Evolutionary conservation across 2,888 invertebrate genomes (phyloP).

Genomic region (Pseudococcus jackbeardsleyi): DNA sequence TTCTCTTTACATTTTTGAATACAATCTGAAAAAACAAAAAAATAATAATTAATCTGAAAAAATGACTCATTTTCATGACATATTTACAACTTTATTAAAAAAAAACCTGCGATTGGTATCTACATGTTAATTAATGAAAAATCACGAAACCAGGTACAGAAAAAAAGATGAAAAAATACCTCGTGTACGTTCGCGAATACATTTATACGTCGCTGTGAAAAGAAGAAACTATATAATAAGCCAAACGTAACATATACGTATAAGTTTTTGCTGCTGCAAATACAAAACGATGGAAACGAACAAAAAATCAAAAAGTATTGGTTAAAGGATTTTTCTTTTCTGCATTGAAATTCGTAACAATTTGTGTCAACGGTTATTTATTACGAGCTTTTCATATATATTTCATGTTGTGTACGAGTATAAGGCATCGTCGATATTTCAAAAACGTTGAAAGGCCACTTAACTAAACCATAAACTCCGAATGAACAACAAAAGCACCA

Average conservation of each 20-base stretch:
- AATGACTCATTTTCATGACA: no score
- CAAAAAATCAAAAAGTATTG: constrained; percentile 20
- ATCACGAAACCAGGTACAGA: no score
- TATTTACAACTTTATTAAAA: no score
- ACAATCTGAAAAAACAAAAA: no score
- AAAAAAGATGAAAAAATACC: no score
- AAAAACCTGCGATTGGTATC: no score
- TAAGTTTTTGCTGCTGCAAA: background rate
- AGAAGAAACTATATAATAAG: background rate
- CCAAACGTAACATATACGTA: constrained; percentile 6
- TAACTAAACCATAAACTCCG: constrained; percentile 10
- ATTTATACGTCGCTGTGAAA: no score
- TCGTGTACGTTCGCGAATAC: no score
- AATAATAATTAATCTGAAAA: no score
- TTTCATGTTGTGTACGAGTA: constrained; percentile 4
- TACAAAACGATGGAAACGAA: background rate
- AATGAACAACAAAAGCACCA: constrained; percentile 28
- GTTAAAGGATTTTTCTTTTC: constrained; percentile 9
- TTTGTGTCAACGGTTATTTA: constrained; percentile 28
- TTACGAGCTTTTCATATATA: constrained; percentile 22
- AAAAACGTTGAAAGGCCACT: constrained; percentile 34
- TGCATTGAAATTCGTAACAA: constrained; percentile 30
- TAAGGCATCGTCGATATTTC: constrained; percentile 24
- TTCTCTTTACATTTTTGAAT: no score
- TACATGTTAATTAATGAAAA: no score